Percentiles rank a stretch among this genome's conserved stretches.
Conservation (phyloP, 2,113 vertebrate species). For the Pseudopodoces humilis region DNA sequence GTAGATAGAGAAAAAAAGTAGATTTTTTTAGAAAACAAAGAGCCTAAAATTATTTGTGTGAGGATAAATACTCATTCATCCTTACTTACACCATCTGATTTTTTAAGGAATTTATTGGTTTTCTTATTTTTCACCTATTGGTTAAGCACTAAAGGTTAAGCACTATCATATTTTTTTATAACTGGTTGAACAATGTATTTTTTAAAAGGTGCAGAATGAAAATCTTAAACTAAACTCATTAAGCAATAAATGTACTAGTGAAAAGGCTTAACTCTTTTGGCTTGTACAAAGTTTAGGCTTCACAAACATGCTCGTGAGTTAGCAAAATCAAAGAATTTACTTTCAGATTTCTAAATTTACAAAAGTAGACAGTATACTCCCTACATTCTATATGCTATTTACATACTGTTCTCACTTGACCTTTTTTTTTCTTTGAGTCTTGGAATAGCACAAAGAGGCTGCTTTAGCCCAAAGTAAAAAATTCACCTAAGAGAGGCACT, state of each 20-base stretch:
- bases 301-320: background rate
- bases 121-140: background rate
- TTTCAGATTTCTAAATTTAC: background rate
- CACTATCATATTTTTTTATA: background rate
- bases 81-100: background rate
- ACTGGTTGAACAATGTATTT: background rate
- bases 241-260: background rate
- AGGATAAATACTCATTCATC: background rate
- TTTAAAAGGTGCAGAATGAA: background rate
- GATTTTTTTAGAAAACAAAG: background rate
- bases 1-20: background rate
- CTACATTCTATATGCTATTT: background rate
- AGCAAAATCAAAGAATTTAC: background rate
- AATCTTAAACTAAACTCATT: background rate
- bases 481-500: background rate
- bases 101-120: background rate
- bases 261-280: background rate
- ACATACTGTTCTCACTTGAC: background rate
- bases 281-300: background rate
- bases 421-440: background rate
- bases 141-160: background rate
- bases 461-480: background rate
- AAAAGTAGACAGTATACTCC: background rate
- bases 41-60: background rate
- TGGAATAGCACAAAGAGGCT: background rate